Conservation (phyloP, 2,113 vertebrate species). For the Dasyprocta punctata region DNA sequence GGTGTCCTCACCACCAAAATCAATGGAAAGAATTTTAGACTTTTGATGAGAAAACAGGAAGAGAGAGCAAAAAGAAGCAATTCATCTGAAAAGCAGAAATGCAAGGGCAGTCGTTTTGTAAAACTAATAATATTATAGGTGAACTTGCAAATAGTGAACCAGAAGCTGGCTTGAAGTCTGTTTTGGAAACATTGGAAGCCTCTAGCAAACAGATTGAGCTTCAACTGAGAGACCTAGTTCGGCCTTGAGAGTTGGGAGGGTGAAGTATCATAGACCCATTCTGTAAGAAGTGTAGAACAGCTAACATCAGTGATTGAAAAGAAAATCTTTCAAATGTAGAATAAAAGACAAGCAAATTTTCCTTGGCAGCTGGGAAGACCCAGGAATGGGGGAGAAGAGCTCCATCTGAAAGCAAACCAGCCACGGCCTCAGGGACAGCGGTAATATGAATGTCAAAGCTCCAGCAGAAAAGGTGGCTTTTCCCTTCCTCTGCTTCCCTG, state of each 20-base stretch:
- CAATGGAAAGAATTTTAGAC: background rate
- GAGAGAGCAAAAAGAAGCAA: background rate
- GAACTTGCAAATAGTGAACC: background rate
- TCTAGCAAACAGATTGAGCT: background rate
- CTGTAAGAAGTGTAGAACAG: conserved; percentile 5
- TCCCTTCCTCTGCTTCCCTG: background rate
- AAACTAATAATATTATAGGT: background rate
- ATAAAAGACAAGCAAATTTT: conserved; percentile 11
- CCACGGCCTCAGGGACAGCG: background rate
- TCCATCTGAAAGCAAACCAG: background rate
- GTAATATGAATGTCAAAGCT: background rate
- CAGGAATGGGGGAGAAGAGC: background rate
- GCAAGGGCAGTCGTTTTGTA: background rate
- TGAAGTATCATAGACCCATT: background rate
- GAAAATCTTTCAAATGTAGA: conserved; percentile 41
- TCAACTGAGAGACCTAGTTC: background rate
- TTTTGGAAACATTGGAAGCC: background rate
- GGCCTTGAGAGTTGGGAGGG: background rate
- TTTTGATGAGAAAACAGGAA: background rate
- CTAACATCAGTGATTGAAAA: background rate
- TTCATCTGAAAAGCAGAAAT: conserved; percentile 20
- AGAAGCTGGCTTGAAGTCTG: background rate
- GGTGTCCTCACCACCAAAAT: background rate
- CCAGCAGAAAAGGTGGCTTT: background rate
- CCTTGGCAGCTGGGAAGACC: background rate